Evolutionary conservation across 2,888 invertebrate genomes (phyloP).

Genomic region (Tethea ocularis): DNA sequence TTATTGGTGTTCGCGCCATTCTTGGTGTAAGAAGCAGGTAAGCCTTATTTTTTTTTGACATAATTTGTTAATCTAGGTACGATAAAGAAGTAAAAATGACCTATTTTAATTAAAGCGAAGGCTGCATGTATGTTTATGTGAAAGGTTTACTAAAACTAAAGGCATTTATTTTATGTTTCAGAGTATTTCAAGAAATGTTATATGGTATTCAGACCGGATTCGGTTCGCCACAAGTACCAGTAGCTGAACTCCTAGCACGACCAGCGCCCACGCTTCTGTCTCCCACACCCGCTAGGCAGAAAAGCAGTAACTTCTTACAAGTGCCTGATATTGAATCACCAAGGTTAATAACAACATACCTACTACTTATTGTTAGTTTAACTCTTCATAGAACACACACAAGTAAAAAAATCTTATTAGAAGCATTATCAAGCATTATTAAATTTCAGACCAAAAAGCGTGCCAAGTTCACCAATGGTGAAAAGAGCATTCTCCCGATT

Average conservation of each 20-base stretch:
- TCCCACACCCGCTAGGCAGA: conserved; percentile 93
- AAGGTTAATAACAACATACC: conserved; percentile 47
- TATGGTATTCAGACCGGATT: conserved; percentile 97
- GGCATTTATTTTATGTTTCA: conserved; percentile 44
- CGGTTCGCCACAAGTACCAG: conserved; percentile 96
- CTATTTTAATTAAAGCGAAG: no score
- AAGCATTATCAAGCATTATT: not conserved
- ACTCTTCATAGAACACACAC: no score
- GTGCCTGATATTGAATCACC: conserved; percentile 95
- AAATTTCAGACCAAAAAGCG: conserved; percentile 91
- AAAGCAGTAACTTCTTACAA: conserved; percentile 96
- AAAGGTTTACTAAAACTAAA: not conserved
- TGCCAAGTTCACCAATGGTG: conserved; percentile 97
- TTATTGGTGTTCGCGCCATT: conserved; percentile 96
- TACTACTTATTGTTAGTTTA: not conserved
- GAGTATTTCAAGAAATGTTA: conserved; percentile 96
- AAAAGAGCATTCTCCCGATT: conserved; percentile 95
- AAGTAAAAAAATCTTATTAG: no score
- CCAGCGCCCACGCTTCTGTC: conserved; percentile 94
- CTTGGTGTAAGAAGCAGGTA: conserved; percentile 95
- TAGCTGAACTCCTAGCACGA: conserved; percentile 92
- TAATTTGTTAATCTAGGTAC: not conserved
- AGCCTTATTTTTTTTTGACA: conserved; percentile 1
- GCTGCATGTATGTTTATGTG: no score
- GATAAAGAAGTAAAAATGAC: no score